These are phyloP conservation scores for Cranoglanis bouderius DNA, from an alignment of 2,113 vertebrate genomes.

Conservation along the genomic window DNA sequence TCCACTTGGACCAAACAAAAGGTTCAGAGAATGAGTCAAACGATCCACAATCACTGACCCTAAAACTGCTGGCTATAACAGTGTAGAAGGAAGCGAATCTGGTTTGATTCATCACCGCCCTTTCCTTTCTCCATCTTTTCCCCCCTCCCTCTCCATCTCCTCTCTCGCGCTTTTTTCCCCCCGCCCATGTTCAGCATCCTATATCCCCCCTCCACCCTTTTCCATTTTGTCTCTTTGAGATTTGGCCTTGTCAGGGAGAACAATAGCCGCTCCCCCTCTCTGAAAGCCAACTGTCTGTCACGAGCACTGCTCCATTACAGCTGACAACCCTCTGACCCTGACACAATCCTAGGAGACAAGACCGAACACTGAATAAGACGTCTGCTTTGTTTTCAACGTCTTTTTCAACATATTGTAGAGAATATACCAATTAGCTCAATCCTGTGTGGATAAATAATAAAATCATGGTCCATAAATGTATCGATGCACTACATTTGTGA, in stretches of 20 bases:
- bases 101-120: slow-evolving; percentile 50
- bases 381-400: background rate
- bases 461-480: background rate
- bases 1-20: slow-evolving; percentile 63
- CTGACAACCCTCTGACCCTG: slow-evolving; percentile 38
- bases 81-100: slow-evolving; percentile 43
- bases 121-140: background rate
- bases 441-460: background rate
- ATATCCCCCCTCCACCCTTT: slow-evolving; percentile 18
- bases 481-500: background rate
- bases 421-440: background rate
- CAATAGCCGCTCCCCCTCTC: slow-evolving; percentile 29
- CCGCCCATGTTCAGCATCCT: slow-evolving; percentile 2
- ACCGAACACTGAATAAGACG: background rate
- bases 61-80: slow-evolving; percentile 15
- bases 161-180: background rate
- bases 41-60: slow-evolving; percentile 17
- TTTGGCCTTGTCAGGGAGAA: slow-evolving; percentile 38
- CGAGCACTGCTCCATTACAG: slow-evolving; percentile 48
- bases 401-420: background rate
- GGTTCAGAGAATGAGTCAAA: slow-evolving; percentile 49
- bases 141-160: background rate
- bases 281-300: slow-evolving; percentile 35
- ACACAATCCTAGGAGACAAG: background rate
- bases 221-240: slow-evolving; percentile 34